Evolutionary conservation across 2,113 vertebrate genomes (phyloP), one percentile per base, ranked within the genome.

Genomic region (Xiphophorus couchianus): DNA sequence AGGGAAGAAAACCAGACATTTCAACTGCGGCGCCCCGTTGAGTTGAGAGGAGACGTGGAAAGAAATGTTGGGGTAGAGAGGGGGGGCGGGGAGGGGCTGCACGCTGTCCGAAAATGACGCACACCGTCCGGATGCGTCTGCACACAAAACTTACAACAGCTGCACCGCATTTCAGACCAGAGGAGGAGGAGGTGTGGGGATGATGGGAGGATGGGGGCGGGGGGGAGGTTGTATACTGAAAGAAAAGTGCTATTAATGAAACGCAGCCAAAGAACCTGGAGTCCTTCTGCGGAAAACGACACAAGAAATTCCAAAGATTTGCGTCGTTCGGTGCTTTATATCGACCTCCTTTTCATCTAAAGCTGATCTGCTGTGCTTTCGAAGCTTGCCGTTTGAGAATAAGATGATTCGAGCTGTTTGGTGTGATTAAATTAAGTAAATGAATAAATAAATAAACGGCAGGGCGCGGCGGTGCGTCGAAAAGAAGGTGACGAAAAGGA

Each of bases 21-120:
- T 82, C 77, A 70, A 70, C 79, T 19, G 48, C 68, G 78, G 81
- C 82, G 78, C 80, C 86, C 77, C 72, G 85, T 77, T 76, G 85
- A 84, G 83, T 77, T 78, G 85, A 84, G 82, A 78, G 8, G 73
- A 79, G 42, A 74, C 35, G 58, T 69, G 64, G 58, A 1, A 0
- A 62, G 62, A 42, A 44, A 54, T 25, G 35, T 10, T 10, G 35
- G 9, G 35, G 35, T 12, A 2, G 19, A 1, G 51, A 9, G 58
- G 3, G 12, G 63, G 66, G 62, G n/a, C n/a, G n/a, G n/a, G n/a
- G n/a, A n/a, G 39, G 44, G 54, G 54, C 74, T 37, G 69, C 35
- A 12, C 10, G 35, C 31, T 1, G 60, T 78, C 62, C 61, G 31
- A 69, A 39, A 78, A 27, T 84, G 79, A 82, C 83, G 67, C 77